Percentiles rank a stretch among this genome's conserved stretches.
phyloP scores from a whole-genome alignment of 2,888 invertebrate species.

The Stramonita haemastoma region DNA sequence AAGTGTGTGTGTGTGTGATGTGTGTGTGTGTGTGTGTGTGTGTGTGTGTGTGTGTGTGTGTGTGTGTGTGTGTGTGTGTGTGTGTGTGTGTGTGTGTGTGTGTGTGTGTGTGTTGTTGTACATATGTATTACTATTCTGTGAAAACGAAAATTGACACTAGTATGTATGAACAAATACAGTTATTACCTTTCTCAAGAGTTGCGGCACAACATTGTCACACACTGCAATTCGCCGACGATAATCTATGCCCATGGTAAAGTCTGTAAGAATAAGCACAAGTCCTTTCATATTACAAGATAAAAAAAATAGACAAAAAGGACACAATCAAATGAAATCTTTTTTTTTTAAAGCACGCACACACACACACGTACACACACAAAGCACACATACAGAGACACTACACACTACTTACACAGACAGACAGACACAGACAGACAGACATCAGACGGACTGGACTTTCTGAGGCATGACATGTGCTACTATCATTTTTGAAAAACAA shows the following conservation, averaged over 20 bases:
- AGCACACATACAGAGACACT: background rate
- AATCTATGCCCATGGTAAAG: constrained; percentile 50
- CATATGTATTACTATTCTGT: too few species aligned
- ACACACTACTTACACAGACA: background rate
- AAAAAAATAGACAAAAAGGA: background rate
- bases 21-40: too few species aligned
- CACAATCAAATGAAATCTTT: background rate
- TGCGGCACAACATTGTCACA: constrained; percentile 61
- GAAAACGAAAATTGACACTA: too few species aligned
- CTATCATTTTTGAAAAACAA: too few species aligned
- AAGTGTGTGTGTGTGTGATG: too few species aligned
- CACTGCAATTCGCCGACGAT: constrained; percentile 54
- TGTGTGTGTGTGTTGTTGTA: too few species aligned
- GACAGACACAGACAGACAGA: background rate
- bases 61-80: too few species aligned
- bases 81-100: too few species aligned
- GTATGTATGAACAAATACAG: background rate
- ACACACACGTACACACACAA: constrained; percentile 1
- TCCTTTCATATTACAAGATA: background rate
- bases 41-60: too few species aligned
- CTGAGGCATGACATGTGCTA: background rate
- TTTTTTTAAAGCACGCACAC: background rate
- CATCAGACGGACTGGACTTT: background rate
- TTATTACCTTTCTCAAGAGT: constrained; percentile 55
- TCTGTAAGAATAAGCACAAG: constrained; percentile 41